Conservation (phyloP, 2,797 vertebrate species). For the Eulemur mongoz region DNA sequence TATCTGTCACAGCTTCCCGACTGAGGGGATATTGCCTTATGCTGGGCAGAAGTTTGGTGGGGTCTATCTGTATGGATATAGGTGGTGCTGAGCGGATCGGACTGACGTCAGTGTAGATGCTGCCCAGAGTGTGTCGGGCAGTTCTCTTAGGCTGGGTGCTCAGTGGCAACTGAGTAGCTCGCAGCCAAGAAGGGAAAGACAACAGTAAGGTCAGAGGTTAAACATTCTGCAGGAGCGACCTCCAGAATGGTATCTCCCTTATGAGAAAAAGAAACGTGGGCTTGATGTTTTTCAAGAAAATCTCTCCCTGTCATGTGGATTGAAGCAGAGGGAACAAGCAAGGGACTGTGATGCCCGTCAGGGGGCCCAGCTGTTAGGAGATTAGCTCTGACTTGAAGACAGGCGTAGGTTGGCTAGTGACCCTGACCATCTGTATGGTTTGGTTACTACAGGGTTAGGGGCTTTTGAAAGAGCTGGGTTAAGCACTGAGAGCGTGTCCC, state of each 20-base stretch:
- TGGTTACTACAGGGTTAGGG: neutral
- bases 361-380: no score
- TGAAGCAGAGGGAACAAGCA: neutral
- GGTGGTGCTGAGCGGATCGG: neutral
- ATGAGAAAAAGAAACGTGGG: neutral
- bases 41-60: neutral
- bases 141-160: neutral
- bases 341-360: neutral
- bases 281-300: neutral
- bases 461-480: neutral
- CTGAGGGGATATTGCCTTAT: neutral
- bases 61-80: neutral
- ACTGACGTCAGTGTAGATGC: neutral
- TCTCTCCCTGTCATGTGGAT: neutral
- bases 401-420: neutral
- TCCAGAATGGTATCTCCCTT: neutral
- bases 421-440: neutral
- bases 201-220: neutral
- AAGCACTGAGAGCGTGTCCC: neutral
- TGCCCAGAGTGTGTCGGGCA: neutral
- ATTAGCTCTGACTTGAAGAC: neutral
- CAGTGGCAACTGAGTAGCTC: neutral
- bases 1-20: neutral
- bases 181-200: neutral
- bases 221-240: neutral